Evolutionary conservation across 2,888 invertebrate species (phyloP).

Genomic region (Gibbula magus): DNA sequence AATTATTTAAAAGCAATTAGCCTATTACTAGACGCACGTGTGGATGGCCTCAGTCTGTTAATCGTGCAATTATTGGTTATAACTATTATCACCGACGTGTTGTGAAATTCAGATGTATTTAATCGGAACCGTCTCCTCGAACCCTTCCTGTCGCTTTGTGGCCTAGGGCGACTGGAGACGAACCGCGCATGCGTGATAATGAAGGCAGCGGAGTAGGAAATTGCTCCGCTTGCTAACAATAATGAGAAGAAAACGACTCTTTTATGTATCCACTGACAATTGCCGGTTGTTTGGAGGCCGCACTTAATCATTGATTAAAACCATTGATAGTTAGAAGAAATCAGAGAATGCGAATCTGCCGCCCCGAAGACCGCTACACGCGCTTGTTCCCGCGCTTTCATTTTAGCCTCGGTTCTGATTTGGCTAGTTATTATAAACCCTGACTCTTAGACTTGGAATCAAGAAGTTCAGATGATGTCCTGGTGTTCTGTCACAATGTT

Average conservation of each 20-base stretch:
- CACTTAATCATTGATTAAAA: constrained; percentile 29
- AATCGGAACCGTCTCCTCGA: constrained; percentile 19
- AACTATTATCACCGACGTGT: constrained; percentile 17
- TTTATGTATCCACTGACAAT: constrained; percentile 33
- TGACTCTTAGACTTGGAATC: no score
- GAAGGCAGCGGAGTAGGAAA: constrained; percentile 32
- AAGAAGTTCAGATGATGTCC: no score
- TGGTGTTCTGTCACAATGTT: no score
- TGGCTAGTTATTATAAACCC: no score
- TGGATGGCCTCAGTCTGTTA: constrained; percentile 26
- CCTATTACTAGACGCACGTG: constrained; percentile 29
- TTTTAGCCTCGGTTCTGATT: neutral
- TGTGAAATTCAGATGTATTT: constrained; percentile 22
- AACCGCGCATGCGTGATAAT: constrained; percentile 28
- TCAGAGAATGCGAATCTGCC: constrained; percentile 10
- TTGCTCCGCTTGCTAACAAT: constrained; percentile 41
- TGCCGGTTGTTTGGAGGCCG: constrained; percentile 25
- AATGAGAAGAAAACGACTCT: constrained; percentile 45
- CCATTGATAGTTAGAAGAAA: constrained; percentile 13
- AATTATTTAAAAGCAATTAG: constrained; percentile 32
- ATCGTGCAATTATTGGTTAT: constrained; percentile 31
- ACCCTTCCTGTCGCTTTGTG: constrained; percentile 19
- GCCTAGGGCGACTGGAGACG: neutral
- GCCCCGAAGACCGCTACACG: neutral
- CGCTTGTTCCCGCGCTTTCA: constrained; percentile 14